Evolutionary conservation across 2,113 vertebrate species (phyloP), one percentile per base, ranked within the genome.

Genomic region (Rhodinocichla rosea): DNA sequence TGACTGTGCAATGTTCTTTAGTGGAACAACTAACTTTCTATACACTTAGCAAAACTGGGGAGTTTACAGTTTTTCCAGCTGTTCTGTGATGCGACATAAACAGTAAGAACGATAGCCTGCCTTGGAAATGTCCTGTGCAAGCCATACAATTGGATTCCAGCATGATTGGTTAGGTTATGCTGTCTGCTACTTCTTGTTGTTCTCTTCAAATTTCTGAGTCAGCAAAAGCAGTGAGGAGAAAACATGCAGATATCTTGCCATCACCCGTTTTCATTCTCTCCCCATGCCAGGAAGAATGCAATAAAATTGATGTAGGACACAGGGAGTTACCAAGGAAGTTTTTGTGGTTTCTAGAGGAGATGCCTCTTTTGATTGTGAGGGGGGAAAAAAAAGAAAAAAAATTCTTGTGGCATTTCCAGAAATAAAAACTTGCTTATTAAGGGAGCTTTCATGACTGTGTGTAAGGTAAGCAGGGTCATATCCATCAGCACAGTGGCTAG

Each of bases 41-140:
- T 81, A 78, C 89, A 89, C 90, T 83, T 86, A 90, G 59, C 44
- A 90, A 94, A 97, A 95, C 55, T 44, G 90, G 90, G 71, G 69
- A 24, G 86, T 78, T 96, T 91, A 69, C 83, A 53, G 32, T 88
- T 95, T 95, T 95, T 84, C 96, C 95, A 97, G 97, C 95, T 97
- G 90, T 95, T 98, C 87, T 96, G 65, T 78, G 93, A 91, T 89
- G 63, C 90, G 95, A 68, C 79, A 53, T 96, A 97, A 98, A 96
- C 85, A 96, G 19, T 37, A 74, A 88, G 76, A 60, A 69, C 1
- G 11, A 91, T 64, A 63, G 77, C 35, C 67, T 91, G 91, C 59
- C 49, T 80, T 86, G 83, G 65, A 78, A 86, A 63, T 59, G 65
- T 75, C 90, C 85, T 11, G 44, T 44, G 63, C 24, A 53, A 92